Conservation (phyloP, 1,140 invertebrate genomes). For the Trichoplusia ni region DNA sequence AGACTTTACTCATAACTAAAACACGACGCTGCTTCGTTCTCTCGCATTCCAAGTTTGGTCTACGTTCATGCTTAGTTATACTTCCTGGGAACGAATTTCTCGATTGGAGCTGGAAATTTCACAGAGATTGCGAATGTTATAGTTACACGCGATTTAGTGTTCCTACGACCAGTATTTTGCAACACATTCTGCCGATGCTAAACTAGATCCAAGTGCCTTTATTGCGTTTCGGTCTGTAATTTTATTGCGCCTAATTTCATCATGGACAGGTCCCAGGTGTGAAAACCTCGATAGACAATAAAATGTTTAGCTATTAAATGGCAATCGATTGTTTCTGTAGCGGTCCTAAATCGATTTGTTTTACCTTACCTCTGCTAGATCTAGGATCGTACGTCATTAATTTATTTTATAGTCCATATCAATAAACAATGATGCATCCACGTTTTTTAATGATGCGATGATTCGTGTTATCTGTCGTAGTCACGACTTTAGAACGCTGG, state of each 20-base stretch:
- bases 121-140: conserved; percentile 4
- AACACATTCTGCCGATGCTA: background rate
- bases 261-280: conserved; percentile 10
- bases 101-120: conserved; percentile 9
- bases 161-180: conserved; percentile 3
- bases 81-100: conserved; percentile 3
- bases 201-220: conserved; percentile 29
- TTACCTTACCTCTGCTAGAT: background rate
- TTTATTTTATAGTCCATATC: conserved; percentile 6
- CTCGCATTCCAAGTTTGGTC: background rate
- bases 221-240: conserved; percentile 39
- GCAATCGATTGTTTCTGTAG: conserved; percentile 20
- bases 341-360: conserved; percentile 19
- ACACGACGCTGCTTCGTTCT: background rate
- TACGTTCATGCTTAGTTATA: conserved; percentile 4
- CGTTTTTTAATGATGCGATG: background rate
- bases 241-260: conserved; percentile 36
- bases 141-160: conserved; percentile 10
- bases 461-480: background rate
- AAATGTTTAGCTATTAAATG: background rate
- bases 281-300: conserved; percentile 26
- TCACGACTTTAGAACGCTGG: conserved; percentile 27
- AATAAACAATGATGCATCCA: conserved; percentile 21
- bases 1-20: too few relatives aligned
- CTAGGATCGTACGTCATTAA: conserved; percentile 11